These are phyloP conservation scores for Aldabrachelys gigantea DNA, from an alignment of 2,113 vertebrate species.

Conservation along the genomic window DNA sequence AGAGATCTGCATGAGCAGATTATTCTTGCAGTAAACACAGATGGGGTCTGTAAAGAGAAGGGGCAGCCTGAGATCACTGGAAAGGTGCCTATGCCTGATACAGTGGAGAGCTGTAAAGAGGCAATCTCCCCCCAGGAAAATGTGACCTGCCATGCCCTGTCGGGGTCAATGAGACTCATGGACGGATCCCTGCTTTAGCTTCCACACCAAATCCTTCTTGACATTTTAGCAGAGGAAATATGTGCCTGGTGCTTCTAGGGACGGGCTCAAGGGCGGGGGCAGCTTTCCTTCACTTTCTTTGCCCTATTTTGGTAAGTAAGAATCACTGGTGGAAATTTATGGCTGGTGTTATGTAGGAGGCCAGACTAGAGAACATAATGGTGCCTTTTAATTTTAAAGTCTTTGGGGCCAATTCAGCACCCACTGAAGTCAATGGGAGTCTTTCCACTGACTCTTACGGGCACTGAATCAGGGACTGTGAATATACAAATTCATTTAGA, in stretches of 20 bases:
- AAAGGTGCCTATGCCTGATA: neutral
- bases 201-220: rapidly evolving
- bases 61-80: neutral
- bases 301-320: neutral
- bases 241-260: neutral
- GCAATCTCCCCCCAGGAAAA: neutral
- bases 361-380: neutral
- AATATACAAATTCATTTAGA: neutral
- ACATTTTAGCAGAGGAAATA: neutral
- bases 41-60: rapidly evolving
- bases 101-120: rapidly evolving
- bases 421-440: neutral
- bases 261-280: neutral
- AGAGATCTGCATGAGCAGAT: neutral
- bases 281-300: slow-evolving; percentile 30
- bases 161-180: rapidly evolving
- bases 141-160: neutral
- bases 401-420: neutral
- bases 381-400: neutral
- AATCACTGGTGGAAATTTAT: neutral
- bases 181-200: rapidly evolving
- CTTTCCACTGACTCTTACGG: neutral
- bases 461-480: neutral
- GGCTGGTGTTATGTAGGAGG: rapidly evolving
- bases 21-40: neutral